Evolutionary conservation across 2,888 invertebrate species (phyloP), one percentile per base, ranked within the genome.

Genomic region (Leptinotarsa haldemani): DNA sequence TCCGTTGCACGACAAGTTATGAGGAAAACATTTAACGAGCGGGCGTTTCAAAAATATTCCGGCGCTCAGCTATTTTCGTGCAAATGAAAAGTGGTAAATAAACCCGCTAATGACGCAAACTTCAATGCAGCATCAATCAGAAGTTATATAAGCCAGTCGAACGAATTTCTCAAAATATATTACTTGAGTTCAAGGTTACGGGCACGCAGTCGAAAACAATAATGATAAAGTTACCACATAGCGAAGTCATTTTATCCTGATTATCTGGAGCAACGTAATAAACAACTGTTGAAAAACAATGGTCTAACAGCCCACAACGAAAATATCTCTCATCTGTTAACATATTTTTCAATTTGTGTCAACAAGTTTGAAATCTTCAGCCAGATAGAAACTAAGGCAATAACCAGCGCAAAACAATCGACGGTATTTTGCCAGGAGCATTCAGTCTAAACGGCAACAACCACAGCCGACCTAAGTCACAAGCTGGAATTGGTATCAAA

Each of bases 1-100:
- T 9, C 1, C 15, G 4, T 4, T 50, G 48, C 13, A 56, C 22
- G 22, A 22, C 22, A 22, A 56, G 22, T 4, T 20, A 20, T 56
- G 20, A 56, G 56, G 12, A 52, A 56, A 22, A 22, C 56, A 13
- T 56, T 12, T 13, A 22, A 56, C 22, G 56, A 13, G 13, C 20
- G 56, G 22, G 13, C 20, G 18, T 20, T 20, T n/a, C 18, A 20
- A 56, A 56, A 56, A 56, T 56, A 56, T 20, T 2, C 22, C 56
- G 56, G 56, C 56, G 56, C 56, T 56, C 56, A 56, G 56, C 22
- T 56, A 56, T 56, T 56, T 56, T 13, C 3, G 56, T 56, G 56
- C 56, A 4, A 56, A 20, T 22, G 56, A 56, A 56, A 56, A 20
- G 12, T 20, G 56, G 22, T 56, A 56, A 56, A 56, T 56, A 56